A percentile compares a stretch with the other conserved stretches of the same genome.
phyloP scores from a whole-genome alignment of 2,113 vertebrate species.

The Oreocharis arfaki region DNA sequence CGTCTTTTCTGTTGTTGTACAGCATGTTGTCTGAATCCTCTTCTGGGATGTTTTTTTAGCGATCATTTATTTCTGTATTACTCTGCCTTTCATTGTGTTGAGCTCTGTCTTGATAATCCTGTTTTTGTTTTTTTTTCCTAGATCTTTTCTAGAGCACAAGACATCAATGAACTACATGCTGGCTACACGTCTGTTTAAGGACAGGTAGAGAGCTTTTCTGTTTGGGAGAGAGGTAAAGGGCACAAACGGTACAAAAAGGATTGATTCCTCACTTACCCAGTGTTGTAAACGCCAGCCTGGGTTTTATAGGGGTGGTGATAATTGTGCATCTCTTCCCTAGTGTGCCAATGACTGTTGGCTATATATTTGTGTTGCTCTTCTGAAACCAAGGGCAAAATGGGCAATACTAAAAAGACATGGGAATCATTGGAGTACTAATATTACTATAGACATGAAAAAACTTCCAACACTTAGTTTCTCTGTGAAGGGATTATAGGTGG shows the following conservation, averaged over 20 bases:
- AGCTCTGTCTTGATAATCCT: not conserved
- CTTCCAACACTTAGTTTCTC: not conserved
- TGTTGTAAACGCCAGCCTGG: not conserved
- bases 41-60: not conserved
- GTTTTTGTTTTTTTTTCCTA: slow-evolving; percentile 2
- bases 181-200: slow-evolving; percentile 90
- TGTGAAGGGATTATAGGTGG: not conserved
- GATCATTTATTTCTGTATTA: not conserved
- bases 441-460: not conserved
- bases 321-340: not conserved
- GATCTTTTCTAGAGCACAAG: slow-evolving; percentile 90
- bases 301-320: not conserved
- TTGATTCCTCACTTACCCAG: not conserved
- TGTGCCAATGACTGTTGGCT: not conserved
- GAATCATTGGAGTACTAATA: not conserved
- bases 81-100: not conserved
- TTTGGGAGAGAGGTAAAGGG: not conserved
- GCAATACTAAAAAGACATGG: not conserved
- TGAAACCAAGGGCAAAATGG: not conserved
- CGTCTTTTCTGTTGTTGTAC: not conserved
- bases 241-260: not conserved
- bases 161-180: slow-evolving; percentile 95
- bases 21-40: not conserved
- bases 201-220: slow-evolving; percentile 78
- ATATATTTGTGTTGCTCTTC: not conserved